Conservation (phyloP, 2,797 vertebrate species). For the Cossypha caffra region DNA sequence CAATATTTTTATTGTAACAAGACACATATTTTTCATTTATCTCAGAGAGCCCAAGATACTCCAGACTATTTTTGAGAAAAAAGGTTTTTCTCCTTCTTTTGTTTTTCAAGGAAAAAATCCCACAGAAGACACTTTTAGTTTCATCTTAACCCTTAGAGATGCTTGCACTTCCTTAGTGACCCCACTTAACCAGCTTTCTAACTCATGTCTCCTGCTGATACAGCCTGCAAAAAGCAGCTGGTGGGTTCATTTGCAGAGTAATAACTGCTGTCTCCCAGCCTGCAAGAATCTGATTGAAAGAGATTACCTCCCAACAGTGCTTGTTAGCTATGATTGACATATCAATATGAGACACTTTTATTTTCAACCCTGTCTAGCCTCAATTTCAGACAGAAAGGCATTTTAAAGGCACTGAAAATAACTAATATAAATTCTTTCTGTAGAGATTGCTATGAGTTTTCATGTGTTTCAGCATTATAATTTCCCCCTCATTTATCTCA, state of each 20-base stretch:
- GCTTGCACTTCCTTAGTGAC: neutral
- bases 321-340: slow-evolving; percentile 74
- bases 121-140: neutral
- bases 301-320: slow-evolving; percentile 63
- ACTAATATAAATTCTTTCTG: neutral
- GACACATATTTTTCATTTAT: neutral
- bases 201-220: slow-evolving; percentile 29
- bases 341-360: slow-evolving; percentile 31
- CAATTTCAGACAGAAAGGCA: neutral
- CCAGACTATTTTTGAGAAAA: neutral
- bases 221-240: slow-evolving; percentile 41
- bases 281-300: slow-evolving; percentile 54
- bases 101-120: neutral
- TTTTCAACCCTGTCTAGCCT: neutral
- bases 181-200: slow-evolving; percentile 53
- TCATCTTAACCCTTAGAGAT: neutral
- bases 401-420: slow-evolving; percentile 12
- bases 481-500: neutral
- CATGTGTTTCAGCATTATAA: neutral
- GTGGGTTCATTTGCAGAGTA: slow-evolving; percentile 74
- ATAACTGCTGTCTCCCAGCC: slow-evolving; percentile 67
- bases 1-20: neutral
- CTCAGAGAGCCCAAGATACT: neutral
- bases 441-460: neutral
- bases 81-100: neutral